Percentiles rank a stretch among this genome's conserved stretches.
phyloP scores from a whole-genome alignment of 2,113 vertebrate genomes.

The Parotia lawesii region DNA sequence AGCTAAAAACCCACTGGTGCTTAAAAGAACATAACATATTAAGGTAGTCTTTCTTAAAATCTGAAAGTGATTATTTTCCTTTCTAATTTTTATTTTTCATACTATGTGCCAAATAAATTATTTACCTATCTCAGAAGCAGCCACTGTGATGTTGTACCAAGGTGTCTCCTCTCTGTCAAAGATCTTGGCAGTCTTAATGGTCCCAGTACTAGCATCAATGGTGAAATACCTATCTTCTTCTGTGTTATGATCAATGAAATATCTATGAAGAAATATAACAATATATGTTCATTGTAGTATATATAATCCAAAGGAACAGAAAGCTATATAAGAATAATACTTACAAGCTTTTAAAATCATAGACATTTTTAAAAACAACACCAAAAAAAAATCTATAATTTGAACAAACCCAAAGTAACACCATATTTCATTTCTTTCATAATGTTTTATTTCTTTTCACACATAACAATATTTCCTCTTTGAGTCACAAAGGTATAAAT shows the following conservation, averaged over 20 bases:
- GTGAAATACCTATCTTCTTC: constrained; percentile 83
- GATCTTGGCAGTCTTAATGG: constrained; percentile 82
- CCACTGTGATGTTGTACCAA: constrained; percentile 93
- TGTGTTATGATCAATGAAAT: constrained; percentile 81
- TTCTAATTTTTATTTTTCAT: not conserved
- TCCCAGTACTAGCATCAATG: constrained; percentile 84
- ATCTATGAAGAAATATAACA: constrained; percentile 73
- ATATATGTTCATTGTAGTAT: not conserved
- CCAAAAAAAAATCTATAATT: not conserved
- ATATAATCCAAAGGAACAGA: not conserved
- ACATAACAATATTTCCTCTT: not conserved
- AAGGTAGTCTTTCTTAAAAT: not conserved
- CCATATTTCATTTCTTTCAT: not conserved
- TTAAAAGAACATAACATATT: not conserved
- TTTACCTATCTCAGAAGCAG: constrained; percentile 92
- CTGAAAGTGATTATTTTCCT: not conserved
- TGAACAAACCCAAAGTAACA: not conserved
- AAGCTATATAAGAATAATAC: not conserved
- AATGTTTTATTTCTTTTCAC: not conserved
- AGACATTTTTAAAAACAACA: not conserved
- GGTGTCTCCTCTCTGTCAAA: constrained; percentile 89
- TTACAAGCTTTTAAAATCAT: not conserved
- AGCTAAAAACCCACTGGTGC: accelerated
- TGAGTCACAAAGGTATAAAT: not conserved
- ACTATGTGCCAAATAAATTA: not conserved